Evolutionary conservation across 2,797 vertebrate genomes (phyloP).

Genomic region (Cichlasoma orientale): DNA sequence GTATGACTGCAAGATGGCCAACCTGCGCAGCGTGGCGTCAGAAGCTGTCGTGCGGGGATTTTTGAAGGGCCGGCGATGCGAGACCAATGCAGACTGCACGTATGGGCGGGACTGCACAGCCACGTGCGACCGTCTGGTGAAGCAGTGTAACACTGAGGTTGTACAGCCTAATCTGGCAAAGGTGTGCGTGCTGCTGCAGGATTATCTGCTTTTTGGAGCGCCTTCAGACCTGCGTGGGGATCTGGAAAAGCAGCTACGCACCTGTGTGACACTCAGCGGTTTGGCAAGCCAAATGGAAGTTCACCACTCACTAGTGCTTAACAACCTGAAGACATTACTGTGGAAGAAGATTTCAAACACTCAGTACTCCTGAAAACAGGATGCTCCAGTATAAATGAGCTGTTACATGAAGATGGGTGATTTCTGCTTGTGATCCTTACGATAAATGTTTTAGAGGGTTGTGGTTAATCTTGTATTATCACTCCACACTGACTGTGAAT

Average conservation of each 20-base stretch:
- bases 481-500: conserved; percentile 46
- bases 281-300: conserved; percentile 97
- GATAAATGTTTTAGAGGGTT: conserved; percentile 21
- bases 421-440: conserved; percentile 14
- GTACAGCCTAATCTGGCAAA: conserved; percentile 97
- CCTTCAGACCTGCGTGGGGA: conserved; percentile 86
- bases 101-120: conserved; percentile 91
- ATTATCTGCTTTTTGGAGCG: conserved; percentile 89
- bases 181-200: conserved; percentile 89
- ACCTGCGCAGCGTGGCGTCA: conserved; percentile 88
- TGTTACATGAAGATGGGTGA: neutral
- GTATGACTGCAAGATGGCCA: conserved; percentile 94
- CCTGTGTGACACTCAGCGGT: conserved; percentile 93
- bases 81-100: conserved; percentile 92
- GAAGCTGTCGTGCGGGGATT: conserved; percentile 87
- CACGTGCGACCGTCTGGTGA: conserved; percentile 90
- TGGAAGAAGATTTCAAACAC: conserved; percentile 98
- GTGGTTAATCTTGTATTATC: conserved; percentile 26
- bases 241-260: conserved; percentile 91
- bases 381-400: neutral
- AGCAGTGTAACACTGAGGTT: conserved; percentile 92
- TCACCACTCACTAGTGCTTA: conserved; percentile 94
- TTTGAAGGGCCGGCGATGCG: conserved; percentile 89
- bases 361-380: conserved; percentile 87
- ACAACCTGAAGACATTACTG: conserved; percentile 94